These are phyloP conservation scores for Scelioninae gen. 1 DNA, from an alignment of 2,888 invertebrate species.

Conservation along the genomic window DNA sequence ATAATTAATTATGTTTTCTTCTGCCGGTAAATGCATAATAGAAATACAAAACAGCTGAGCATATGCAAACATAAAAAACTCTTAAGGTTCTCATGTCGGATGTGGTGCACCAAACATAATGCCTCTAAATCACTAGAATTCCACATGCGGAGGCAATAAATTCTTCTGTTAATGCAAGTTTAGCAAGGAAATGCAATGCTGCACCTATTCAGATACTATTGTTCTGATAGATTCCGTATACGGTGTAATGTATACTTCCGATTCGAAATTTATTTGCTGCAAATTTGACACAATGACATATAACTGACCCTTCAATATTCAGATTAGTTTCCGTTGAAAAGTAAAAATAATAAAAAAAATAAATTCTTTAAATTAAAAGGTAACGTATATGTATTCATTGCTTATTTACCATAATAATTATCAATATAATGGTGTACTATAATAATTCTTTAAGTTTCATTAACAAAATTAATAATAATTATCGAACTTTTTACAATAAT, in stretches of 20 bases:
- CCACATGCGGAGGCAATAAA: slow-evolving; percentile 41
- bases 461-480: too few species aligned
- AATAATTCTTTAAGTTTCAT: too few species aligned
- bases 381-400: too few species aligned
- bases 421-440: too few species aligned
- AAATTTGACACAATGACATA: neutral
- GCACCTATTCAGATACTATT: slow-evolving; percentile 33
- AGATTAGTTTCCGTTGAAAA: too few species aligned
- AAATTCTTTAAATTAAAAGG: too few species aligned
- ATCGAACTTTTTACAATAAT: too few species aligned
- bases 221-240: slow-evolving; percentile 25
- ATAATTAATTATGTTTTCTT: too few species aligned
- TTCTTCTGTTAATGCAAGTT: slow-evolving; percentile 36
- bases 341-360: too few species aligned
- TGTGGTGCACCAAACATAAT: slow-evolving; percentile 48
- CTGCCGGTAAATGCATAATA: too few species aligned
- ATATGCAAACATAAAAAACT: slow-evolving; percentile 22
- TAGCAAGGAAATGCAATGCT: slow-evolving; percentile 19
- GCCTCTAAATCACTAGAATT: slow-evolving; percentile 45
- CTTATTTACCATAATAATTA: too few species aligned
- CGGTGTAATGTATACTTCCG: slow-evolving; percentile 2
- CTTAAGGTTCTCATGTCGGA: slow-evolving; percentile 24
- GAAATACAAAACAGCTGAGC: slow-evolving; percentile 20
- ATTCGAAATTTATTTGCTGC: neutral
- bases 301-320: too few species aligned